These are phyloP conservation scores for Alectura lathami DNA, from an alignment of 2,113 vertebrate species.

Conservation along the genomic window DNA sequence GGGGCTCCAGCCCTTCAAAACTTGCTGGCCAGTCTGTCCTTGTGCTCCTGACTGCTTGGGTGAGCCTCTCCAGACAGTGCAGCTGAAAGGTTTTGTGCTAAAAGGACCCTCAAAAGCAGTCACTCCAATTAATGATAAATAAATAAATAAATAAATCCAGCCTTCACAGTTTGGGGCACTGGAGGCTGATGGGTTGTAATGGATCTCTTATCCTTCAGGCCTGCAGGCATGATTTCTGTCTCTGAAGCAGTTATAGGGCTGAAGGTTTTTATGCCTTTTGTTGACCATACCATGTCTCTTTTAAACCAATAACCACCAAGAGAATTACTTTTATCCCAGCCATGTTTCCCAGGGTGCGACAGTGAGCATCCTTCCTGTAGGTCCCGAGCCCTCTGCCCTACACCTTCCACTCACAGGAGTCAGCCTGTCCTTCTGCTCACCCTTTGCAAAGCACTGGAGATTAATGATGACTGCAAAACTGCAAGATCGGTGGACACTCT, in stretches of 20 bases:
- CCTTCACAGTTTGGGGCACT: not conserved
- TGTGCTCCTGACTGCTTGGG: not conserved
- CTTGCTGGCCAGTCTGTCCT: not conserved
- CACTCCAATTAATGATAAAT: not conserved
- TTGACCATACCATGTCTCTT: not conserved
- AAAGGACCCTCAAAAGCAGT: not conserved
- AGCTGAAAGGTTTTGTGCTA: not conserved
- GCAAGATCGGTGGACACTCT: not conserved
- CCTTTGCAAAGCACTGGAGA: not conserved
- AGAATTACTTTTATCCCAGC: not conserved
- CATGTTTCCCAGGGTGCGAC: not conserved
- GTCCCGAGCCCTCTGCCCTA: not conserved
- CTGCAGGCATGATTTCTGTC: not conserved
- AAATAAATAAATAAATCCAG: not conserved
- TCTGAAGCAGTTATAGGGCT: not conserved
- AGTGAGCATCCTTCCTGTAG: not conserved
- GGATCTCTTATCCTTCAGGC: not conserved
- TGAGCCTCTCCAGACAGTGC: not conserved
- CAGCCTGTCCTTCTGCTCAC: not conserved
- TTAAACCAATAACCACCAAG: not conserved
- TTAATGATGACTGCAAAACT: not conserved
- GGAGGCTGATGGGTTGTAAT: not conserved
- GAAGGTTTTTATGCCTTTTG: not conserved
- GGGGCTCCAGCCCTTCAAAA: not conserved
- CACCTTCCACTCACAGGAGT: not conserved